Conservation (phyloP, 2,888 invertebrate genomes). For the Hermaeophaga mercurialis region DNA sequence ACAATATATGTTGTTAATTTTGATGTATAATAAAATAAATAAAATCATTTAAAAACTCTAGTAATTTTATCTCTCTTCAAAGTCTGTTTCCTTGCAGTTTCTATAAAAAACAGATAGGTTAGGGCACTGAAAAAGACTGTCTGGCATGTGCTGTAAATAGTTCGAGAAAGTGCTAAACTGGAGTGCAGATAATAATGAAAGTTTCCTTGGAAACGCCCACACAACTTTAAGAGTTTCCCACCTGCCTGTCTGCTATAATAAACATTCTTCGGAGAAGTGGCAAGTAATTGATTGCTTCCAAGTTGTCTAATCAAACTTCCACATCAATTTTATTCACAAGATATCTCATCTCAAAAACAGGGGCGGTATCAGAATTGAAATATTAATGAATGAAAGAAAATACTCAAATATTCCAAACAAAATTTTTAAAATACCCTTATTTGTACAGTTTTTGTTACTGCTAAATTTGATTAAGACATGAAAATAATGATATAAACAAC, state of each 20-base stretch:
- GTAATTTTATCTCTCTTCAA: too few species aligned
- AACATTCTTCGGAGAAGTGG: slow-evolving; percentile 12
- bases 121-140: background rate
- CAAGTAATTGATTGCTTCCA: slow-evolving; percentile 25
- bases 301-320: slow-evolving; percentile 29
- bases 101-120: too few species aligned
- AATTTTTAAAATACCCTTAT: too few species aligned
- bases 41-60: too few species aligned
- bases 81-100: too few species aligned
- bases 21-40: too few species aligned
- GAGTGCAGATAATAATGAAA: background rate
- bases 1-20: too few species aligned
- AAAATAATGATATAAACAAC: too few species aligned
- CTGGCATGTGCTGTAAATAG: background rate
- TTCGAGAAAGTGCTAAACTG: background rate
- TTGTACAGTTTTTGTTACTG: too few species aligned
- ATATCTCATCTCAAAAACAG: background rate
- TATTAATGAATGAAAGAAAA: too few species aligned
- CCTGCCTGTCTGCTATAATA: slow-evolving; percentile 6
- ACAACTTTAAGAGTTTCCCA: background rate
- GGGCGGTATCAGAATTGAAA: background rate
- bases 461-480: too few species aligned
- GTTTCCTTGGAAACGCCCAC: slow-evolving; percentile 2
- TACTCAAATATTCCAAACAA: too few species aligned
- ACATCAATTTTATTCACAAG: slow-evolving; percentile 8